phyloP scores from a whole-genome alignment of 2,797 vertebrate genomes.

The Pantherophis vulpinus region DNA sequence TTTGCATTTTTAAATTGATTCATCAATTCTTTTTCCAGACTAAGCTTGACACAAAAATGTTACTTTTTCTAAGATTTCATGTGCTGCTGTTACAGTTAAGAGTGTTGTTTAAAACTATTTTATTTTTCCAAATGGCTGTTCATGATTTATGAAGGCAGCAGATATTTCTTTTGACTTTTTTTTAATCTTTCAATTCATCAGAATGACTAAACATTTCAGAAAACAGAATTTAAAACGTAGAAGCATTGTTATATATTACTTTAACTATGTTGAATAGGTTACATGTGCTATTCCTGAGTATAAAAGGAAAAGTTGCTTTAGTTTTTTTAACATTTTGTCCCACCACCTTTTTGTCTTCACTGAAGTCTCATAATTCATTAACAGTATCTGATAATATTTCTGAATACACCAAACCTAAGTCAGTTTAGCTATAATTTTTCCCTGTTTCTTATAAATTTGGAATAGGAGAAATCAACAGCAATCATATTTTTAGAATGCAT shows the following conservation, averaged over 20 bases:
- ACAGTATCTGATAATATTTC: constrained; percentile 27
- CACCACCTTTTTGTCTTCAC: constrained; percentile 18
- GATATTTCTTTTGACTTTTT: neutral
- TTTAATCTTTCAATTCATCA: neutral
- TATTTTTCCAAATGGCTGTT: neutral
- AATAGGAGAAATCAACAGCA: constrained; percentile 40
- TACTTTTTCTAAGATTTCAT: neutral
- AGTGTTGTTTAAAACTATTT: constrained; percentile 7
- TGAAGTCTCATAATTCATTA: neutral
- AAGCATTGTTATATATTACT: neutral
- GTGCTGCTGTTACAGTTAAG: neutral
- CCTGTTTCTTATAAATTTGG: constrained; percentile 43
- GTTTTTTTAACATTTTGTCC: constrained; percentile 9
- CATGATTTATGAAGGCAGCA: neutral
- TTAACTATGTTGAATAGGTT: neutral
- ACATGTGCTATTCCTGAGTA: constrained; percentile 27
- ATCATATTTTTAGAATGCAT: constrained; percentile 46
- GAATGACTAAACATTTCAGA: neutral
- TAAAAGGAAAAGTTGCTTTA: constrained; percentile 20
- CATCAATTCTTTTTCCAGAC: neutral
- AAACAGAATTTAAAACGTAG: neutral
- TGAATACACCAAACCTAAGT: neutral
- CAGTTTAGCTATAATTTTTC: neutral
- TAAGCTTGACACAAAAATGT: neutral
- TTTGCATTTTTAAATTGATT: constrained; percentile 3